These are phyloP conservation scores for Sepioteuthis lessoniana DNA, from an alignment of 2,888 invertebrate species.

Conservation along the genomic window DNA sequence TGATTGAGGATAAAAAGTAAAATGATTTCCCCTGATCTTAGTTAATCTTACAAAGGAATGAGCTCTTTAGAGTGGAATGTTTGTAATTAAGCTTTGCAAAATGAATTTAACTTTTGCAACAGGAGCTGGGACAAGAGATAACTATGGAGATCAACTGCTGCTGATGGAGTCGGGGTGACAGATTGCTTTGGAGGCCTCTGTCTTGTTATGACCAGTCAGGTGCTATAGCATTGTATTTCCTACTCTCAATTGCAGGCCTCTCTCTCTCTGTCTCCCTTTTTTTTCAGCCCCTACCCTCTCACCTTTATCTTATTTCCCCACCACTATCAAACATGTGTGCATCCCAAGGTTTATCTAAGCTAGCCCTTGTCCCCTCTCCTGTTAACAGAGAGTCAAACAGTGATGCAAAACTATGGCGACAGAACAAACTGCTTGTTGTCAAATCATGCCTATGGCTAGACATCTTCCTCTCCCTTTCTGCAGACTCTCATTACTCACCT, in stretches of 20 bases:
- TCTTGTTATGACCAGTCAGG: constrained; percentile 8
- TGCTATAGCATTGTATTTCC: constrained; percentile 12
- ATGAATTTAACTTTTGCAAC: neutral
- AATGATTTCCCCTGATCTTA: neutral
- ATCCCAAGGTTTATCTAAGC: constrained; percentile 2
- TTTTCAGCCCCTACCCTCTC: neutral
- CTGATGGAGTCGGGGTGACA: neutral
- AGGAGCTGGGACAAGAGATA: neutral
- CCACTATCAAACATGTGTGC: neutral
- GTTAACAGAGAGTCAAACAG: neutral
- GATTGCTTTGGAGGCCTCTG: neutral
- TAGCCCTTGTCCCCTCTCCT: neutral
- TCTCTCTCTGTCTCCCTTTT: neutral
- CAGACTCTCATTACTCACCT: neutral
- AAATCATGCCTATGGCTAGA: neutral
- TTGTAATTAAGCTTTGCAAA: neutral
- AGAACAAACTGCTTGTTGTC: constrained; percentile 33
- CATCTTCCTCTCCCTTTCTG: neutral
- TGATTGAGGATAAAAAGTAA: neutral
- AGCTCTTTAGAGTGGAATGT: neutral
- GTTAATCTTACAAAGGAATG: neutral
- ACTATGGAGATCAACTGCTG: neutral
- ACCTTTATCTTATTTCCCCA: neutral
- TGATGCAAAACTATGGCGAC: constrained; percentile 8
- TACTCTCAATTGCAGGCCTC: neutral